Percentiles rank a stretch among this genome's conserved stretches.
phyloP scores from a whole-genome alignment of 2,888 invertebrate species.

The Drosophila prostipennis region DNA sequence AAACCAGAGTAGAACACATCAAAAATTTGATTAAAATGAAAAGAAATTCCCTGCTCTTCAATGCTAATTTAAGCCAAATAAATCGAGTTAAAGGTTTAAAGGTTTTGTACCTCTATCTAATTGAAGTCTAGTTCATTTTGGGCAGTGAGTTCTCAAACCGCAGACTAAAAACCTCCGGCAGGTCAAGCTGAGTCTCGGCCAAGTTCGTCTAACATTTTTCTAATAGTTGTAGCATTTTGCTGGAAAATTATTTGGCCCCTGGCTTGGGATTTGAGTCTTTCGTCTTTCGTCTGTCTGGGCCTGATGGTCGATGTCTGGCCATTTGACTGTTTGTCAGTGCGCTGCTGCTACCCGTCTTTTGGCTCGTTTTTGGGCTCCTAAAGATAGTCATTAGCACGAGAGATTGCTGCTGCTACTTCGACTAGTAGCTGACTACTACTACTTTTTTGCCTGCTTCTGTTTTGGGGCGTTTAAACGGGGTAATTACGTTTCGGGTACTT shows the following conservation, averaged over 20 bases:
- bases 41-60: slow-evolving; percentile 1
- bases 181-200: neutral
- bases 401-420: slow-evolving; percentile 54
- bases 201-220: slow-evolving; percentile 57
- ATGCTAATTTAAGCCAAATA: neutral
- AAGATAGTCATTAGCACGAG: slow-evolving; percentile 77
- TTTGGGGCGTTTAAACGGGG: slow-evolving; percentile 63
- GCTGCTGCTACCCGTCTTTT: slow-evolving; percentile 70
- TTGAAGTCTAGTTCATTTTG: neutral
- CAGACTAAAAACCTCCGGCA: neutral
- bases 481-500: slow-evolving; percentile 65
- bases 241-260: slow-evolving; percentile 62
- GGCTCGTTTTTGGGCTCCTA: slow-evolving; percentile 49
- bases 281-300: slow-evolving; percentile 10
- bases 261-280: slow-evolving; percentile 15
- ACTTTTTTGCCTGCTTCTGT: slow-evolving; percentile 52
- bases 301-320: slow-evolving; percentile 27
- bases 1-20: slow-evolving; percentile 16
- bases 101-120: neutral
- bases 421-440: neutral
- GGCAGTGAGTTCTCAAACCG: slow-evolving; percentile 14
- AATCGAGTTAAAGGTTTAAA: no score
- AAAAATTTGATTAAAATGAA: neutral
- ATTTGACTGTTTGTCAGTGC: slow-evolving; percentile 56
- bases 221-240: slow-evolving; percentile 51